Base-by-base conservation (phyloP, 2,888 invertebrate genomes). In the Trichacis sp. region DNA sequence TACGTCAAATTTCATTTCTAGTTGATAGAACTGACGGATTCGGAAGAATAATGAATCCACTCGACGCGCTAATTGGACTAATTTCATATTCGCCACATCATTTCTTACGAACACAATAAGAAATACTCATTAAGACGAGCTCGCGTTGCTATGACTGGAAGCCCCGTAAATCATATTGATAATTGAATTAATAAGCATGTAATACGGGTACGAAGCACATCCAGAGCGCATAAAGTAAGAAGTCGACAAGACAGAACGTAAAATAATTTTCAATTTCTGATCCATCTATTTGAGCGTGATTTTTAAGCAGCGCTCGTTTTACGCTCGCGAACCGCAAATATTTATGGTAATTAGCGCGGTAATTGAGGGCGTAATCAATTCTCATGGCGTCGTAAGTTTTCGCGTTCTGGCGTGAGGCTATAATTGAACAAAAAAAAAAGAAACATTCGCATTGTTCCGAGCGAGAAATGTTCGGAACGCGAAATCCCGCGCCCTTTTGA, bases 321-420 rank as follows among this genome's bases (percentile, higher is more conserved):
- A 63, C 53, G 63, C 58, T 53, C 45, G 58, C 58, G 40, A 54
- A 30, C 51, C 57, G 63, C 53, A 52, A 48, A 43, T 50, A 64
- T 64, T 58, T 64, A 64, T 55, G 64, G 46, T 64, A 64, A 64
- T 64, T 50, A 57, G 54, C 24, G 18, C 43, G 29, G 51, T 51
- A 64, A 64, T 64, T 64, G 58, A 58, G 58, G 55, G 30, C 50
- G 63, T 47, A 57, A n/a, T n/a, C n/a, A n/a, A n/a, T n/a, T n/a
- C n/a, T n/a, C n/a, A n/a, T n/a, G n/a, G n/a, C n/a, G n/a, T n/a
- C n/a, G n/a, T n/a, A n/a, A n/a, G n/a, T n/a, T n/a, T n/a, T n/a
- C n/a, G n/a, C n/a, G n/a, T n/a, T n/a, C n/a, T n/a, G n/a, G n/a
- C n/a, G n/a, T n/a, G n/a, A n/a, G n/a, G n/a, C n/a, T n/a, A n/a